These are phyloP conservation scores for Rhea americana DNA, from an alignment of 2,113 vertebrate species.

Conservation along the genomic window DNA sequence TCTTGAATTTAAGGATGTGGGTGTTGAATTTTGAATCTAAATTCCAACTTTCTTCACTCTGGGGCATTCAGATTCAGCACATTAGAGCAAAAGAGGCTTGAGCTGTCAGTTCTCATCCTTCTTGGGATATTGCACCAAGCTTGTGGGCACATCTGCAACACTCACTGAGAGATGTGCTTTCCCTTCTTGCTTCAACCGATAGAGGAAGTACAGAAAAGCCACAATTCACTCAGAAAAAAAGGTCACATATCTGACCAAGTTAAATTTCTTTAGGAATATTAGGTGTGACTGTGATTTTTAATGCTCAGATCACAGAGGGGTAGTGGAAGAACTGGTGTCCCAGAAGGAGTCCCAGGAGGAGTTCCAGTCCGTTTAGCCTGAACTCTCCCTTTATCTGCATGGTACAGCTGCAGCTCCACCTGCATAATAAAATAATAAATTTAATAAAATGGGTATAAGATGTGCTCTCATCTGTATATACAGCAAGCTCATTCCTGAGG, in stretches of 20 bases:
- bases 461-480: not conserved
- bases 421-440: not conserved
- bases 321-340: not conserved
- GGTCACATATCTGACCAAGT: not conserved
- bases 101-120: slow-evolving; percentile 52
- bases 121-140: slow-evolving; percentile 5
- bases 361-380: not conserved
- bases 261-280: not conserved
- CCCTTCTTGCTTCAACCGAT: not conserved
- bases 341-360: not conserved
- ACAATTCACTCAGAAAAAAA: not conserved
- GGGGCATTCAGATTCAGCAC: slow-evolving; percentile 47
- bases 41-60: slow-evolving; percentile 25
- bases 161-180: not conserved
- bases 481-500: not conserved
- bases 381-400: not conserved
- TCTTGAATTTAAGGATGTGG: slow-evolving; percentile 27
- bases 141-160: not conserved
- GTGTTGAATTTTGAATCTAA: slow-evolving; percentile 42
- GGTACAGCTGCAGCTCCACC: not conserved
- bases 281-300: not conserved
- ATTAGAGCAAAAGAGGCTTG: slow-evolving; percentile 45
- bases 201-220: not conserved
- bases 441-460: not conserved
- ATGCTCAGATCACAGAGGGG: not conserved